Base-by-base conservation (phyloP, 2,797 vertebrate species). In the Microhierax caerulescens region DNA sequence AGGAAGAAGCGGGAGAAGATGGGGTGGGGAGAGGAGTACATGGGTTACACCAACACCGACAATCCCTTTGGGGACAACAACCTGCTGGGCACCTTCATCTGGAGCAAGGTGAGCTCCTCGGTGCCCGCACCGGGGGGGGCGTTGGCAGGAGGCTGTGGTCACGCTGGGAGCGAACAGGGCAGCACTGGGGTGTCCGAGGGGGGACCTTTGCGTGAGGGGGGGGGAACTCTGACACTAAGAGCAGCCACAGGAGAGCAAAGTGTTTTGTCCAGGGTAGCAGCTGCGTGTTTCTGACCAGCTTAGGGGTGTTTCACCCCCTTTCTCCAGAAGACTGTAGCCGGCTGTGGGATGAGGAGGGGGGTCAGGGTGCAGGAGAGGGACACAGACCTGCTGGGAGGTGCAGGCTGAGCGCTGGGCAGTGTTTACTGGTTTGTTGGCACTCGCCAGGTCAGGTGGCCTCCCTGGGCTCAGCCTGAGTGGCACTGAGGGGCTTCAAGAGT, bases 1-100 rank as follows among this genome's bases (percentile, higher is more conserved):
- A 98, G 99, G 91, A 99, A 99, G 95, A 99, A 99, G 95, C 98
- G 99, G 20, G 99, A 99, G 97, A 99, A 99, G 98, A 99, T 99
- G 99, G 99, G 99, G 34, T 99, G 99, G 99, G 99, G 99, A 9
- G 99, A 99, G 95, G 99, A 99, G 93, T 99, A 99, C 94, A 99
- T 99, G 99, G 99, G 99, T 11, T 99, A 99, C 97, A 99, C 99
- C 77, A 99, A 99, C 54, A 99, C 99, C 0, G 99, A 99, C 98
- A 99, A 99, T 93, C 99, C 99, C 8, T 99, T 99, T 6, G 99
- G 99, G 2, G 99, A 99, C 97, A 99, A 99, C 98, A 99, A 99
- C 95, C 98, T 99, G 37, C 96, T 99, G 43, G 99, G 99, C 32
- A 99, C 99, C 25, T 99, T 99, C 94, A 99, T 99, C 93, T 99